Evolutionary conservation across 2,888 invertebrate species (phyloP).

Genomic region (Marronus borbonicus): DNA sequence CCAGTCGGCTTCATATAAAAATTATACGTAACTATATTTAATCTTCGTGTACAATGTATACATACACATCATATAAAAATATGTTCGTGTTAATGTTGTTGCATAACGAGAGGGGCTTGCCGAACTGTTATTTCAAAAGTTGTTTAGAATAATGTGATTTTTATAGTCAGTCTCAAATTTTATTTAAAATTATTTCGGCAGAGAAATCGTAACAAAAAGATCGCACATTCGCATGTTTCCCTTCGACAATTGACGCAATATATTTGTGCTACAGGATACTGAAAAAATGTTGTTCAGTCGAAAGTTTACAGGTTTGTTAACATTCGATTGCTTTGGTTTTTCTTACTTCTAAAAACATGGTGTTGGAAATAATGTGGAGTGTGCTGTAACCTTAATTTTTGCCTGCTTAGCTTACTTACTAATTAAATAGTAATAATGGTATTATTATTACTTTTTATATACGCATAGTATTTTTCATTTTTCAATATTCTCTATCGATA

Average conservation of each 20-base stretch:
- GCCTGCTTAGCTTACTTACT: background rate
- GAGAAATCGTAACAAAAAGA: constrained; percentile 16
- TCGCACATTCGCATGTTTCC: background rate
- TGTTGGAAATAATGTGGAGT: background rate
- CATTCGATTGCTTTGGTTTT: background rate
- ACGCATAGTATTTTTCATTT: no score
- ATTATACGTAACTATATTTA: no score
- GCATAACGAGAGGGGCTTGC: constrained; percentile 5
- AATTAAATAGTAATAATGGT: background rate
- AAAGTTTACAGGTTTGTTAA: constrained; percentile 26
- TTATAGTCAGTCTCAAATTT: constrained; percentile 31
- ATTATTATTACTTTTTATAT: no score
- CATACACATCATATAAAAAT: background rate
- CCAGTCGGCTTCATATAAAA: no score
- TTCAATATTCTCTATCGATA: no score
- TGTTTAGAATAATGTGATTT: constrained; percentile 39
- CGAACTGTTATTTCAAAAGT: constrained; percentile 3
- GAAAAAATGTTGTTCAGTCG: constrained; percentile 29
- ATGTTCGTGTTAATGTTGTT: background rate
- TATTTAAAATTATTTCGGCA: constrained; percentile 35
- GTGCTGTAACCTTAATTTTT: background rate
- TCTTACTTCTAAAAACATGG: background rate
- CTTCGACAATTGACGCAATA: background rate
- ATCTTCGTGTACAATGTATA: background rate
- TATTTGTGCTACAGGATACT: background rate